These are phyloP conservation scores for Agrenia bidenticulata DNA, from an alignment of 2,888 invertebrate genomes.

Conservation along the genomic window DNA sequence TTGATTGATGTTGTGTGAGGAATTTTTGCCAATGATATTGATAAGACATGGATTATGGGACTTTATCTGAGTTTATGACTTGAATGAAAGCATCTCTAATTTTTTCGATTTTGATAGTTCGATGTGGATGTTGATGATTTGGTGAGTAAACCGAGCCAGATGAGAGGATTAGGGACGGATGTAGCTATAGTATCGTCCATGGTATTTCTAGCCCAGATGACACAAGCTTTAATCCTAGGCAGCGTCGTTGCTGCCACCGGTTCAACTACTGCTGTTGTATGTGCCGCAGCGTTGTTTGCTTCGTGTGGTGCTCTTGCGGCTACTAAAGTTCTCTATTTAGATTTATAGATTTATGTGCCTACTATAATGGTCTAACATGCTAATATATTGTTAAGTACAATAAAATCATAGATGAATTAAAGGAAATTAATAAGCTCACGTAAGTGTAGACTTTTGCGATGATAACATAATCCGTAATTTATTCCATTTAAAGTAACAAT, in stretches of 20 bases:
- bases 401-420: too few species aligned
- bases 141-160: conserved; percentile 62
- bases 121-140: conserved; percentile 63
- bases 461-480: too few species aligned
- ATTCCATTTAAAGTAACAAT: too few species aligned
- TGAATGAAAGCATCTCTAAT: too few species aligned
- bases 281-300: conserved; percentile 79
- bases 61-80: too few species aligned
- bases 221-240: conserved; percentile 83
- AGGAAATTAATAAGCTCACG: too few species aligned
- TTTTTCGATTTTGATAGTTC: conserved; percentile 59
- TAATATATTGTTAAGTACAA: too few species aligned
- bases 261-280: conserved; percentile 85
- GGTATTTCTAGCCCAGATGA: conserved; percentile 92
- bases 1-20: not conserved
- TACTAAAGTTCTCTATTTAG: conserved; percentile 84
- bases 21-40: not conserved
- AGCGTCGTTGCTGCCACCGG: conserved; percentile 75
- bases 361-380: too few species aligned
- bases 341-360: conserved; percentile 63
- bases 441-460: too few species aligned
- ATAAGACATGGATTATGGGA: too few species aligned
- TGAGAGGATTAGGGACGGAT: conserved; percentile 92
- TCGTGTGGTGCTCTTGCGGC: conserved; percentile 82
- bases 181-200: conserved; percentile 92